Conservation (phyloP, 2,113 vertebrate genomes). For the Columba livia region DNA sequence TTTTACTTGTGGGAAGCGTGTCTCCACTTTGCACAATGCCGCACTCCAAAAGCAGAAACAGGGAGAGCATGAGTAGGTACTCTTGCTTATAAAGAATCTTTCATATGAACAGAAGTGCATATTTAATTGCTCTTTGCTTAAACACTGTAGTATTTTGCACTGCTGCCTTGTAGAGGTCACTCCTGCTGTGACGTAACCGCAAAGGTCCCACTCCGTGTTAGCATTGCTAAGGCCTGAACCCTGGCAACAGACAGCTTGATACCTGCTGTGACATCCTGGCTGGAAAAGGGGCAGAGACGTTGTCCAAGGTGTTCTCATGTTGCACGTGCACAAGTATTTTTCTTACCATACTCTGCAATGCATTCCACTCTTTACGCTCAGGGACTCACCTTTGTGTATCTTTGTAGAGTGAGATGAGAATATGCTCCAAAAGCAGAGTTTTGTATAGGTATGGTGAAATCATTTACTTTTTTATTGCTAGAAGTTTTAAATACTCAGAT, state of each 20-base stretch:
- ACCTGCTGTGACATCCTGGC: not conserved
- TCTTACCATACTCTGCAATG: not conserved
- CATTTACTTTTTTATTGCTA: not conserved
- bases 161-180: not conserved
- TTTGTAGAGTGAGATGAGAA: not conserved
- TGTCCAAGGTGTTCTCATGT: not conserved
- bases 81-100: not conserved
- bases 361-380: not conserved
- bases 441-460: not conserved
- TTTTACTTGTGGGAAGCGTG: not conserved
- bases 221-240: not conserved
- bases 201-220: not conserved
- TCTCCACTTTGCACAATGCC: not conserved
- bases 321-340: not conserved
- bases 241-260: fast-evolving
- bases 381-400: not conserved
- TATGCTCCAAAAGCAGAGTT: not conserved
- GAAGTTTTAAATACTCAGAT: not conserved
- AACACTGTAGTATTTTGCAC: not conserved
- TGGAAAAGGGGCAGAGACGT: not conserved
- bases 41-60: not conserved
- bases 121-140: not conserved
- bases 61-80: not conserved
- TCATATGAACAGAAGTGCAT: not conserved
- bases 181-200: not conserved